Conservation (phyloP, 1,140 invertebrate genomes). For the Hylaeus anthracinus region DNA sequence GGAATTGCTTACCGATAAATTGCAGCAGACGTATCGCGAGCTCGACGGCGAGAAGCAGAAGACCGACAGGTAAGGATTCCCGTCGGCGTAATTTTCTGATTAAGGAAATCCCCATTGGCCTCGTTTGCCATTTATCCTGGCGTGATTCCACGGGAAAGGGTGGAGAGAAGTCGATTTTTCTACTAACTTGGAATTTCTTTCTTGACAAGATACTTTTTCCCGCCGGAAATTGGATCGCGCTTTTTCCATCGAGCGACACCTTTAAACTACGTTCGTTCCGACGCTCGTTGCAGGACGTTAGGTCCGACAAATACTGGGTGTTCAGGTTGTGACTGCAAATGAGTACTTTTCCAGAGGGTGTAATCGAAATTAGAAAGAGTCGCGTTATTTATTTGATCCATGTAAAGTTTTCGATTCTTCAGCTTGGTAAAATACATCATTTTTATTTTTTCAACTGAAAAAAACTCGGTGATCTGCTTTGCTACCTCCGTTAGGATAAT, state of each 20-base stretch:
- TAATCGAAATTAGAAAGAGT: not conserved
- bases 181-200: not conserved
- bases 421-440: too few species aligned
- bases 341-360: not conserved
- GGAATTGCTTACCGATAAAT: slow-evolving; percentile 97
- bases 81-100: slow-evolving; percentile 53
- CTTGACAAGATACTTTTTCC: slow-evolving; percentile 18
- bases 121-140: slow-evolving; percentile 50
- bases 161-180: not conserved
- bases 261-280: not conserved
- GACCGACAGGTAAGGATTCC: slow-evolving; percentile 91
- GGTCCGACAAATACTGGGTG: not conserved
- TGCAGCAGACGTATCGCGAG: slow-evolving; percentile 97
- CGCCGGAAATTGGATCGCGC: slow-evolving; percentile 29
- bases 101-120: slow-evolving; percentile 35
- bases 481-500: not conserved
- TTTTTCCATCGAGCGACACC: not conserved
- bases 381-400: too few species aligned
- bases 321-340: not conserved
- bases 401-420: too few species aligned
- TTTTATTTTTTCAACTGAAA: too few species aligned
- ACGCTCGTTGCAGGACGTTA: not conserved
- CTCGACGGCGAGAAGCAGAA: slow-evolving; percentile 97
- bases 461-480: not conserved
- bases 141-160: slow-evolving; percentile 34